Conservation (phyloP, 2,113 vertebrate genomes). For the Malurus alboscapulatus region DNA sequence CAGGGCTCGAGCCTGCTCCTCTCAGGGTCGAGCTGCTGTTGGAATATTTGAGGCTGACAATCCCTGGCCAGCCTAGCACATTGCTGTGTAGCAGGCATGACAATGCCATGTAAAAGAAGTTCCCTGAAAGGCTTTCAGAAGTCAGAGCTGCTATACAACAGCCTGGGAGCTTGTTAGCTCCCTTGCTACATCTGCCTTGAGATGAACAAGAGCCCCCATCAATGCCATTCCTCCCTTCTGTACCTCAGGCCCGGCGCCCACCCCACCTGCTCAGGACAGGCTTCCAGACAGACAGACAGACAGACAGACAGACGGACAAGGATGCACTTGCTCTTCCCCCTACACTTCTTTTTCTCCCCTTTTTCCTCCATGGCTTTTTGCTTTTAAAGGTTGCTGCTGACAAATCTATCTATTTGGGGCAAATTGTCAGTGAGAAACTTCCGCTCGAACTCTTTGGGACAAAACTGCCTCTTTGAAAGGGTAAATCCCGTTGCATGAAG, state of each 20-base stretch:
- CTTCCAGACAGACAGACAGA: neutral
- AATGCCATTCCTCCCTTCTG: neutral
- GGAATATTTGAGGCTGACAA: slow-evolving; percentile 1
- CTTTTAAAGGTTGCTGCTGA: slow-evolving; percentile 91
- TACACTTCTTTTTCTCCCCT: slow-evolving; percentile 37
- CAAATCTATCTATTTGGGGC: slow-evolving; percentile 99
- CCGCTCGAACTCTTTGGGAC: slow-evolving; percentile 99
- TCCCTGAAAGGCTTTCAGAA: slow-evolving; percentile 60
- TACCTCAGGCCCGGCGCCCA: neutral
- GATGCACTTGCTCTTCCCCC: slow-evolving; percentile 56
- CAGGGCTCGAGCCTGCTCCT: neutral
- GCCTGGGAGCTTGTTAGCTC: slow-evolving; percentile 62
- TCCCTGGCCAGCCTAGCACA: neutral
- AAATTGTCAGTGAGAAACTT: slow-evolving; percentile 99
- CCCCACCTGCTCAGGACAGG: slow-evolving; percentile 22
- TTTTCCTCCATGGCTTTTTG: slow-evolving; percentile 75
- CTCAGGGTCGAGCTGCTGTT: neutral
- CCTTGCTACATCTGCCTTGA: slow-evolving; percentile 59
- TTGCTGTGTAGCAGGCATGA: slow-evolving; percentile 47
- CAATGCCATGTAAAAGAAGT: slow-evolving; percentile 54
- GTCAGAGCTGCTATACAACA: slow-evolving; percentile 59
- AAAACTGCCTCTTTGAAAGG: slow-evolving; percentile 99
- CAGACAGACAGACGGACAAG: neutral
- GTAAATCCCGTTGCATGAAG: slow-evolving; percentile 98
- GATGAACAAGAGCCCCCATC: slow-evolving; percentile 53